A percentile compares a stretch with the other conserved stretches of the same genome.
Conservation (phyloP, 1,140 invertebrate genomes). For the Drosophila saltans region DNA sequence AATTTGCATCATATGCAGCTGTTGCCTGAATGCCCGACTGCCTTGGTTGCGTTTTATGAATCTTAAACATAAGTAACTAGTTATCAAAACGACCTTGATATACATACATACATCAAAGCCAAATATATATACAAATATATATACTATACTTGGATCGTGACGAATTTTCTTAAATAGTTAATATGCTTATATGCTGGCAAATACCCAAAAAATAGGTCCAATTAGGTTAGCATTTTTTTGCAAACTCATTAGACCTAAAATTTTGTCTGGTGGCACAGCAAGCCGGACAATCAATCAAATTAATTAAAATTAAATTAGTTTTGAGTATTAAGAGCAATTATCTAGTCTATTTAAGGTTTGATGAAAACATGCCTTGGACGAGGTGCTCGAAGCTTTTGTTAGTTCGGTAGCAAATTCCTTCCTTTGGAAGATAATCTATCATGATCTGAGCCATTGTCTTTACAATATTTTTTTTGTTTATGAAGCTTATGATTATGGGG, state of each 20-base stretch:
- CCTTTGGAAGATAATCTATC: conserved; percentile 30
- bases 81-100: conserved; percentile 68
- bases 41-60: conserved; percentile 55
- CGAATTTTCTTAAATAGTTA: conserved; percentile 49
- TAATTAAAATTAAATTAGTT: conserved; percentile 54
- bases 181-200: conserved; percentile 44
- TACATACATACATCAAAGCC: conserved; percentile 35
- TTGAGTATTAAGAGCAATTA: not conserved
- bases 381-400: not conserved
- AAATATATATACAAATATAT: conserved; percentile 17
- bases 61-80: conserved; percentile 57
- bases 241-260: conserved; percentile 61
- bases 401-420: conserved; percentile 32
- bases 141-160: conserved; percentile 56
- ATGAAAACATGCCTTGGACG: conserved; percentile 10
- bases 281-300: conserved; percentile 41
- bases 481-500: conserved; percentile 36
- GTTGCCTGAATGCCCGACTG: conserved; percentile 12
- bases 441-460: conserved; percentile 18
- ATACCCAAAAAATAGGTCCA: conserved; percentile 24
- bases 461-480: conserved; percentile 35
- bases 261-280: too few relatives aligned
- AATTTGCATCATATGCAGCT: conserved; percentile 53
- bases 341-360: conserved; percentile 8
- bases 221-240: conserved; percentile 38